Conservation (phyloP, 2,888 invertebrate species). For the Perdita meconis region DNA sequence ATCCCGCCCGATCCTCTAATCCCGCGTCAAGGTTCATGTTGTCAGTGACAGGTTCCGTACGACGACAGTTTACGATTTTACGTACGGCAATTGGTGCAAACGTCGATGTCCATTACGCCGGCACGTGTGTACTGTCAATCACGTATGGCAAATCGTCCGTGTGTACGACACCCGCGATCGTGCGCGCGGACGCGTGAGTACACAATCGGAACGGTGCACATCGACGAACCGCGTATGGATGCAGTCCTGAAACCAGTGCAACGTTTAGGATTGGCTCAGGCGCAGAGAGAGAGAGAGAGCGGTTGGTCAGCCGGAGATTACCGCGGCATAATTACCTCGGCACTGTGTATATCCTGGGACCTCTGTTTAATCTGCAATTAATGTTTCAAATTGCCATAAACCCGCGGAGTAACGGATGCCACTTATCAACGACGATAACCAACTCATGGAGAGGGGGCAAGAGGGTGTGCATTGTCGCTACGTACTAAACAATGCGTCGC, state of each 20-base stretch:
- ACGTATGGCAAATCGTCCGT: conserved; percentile 68
- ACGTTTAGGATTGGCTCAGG: conserved; percentile 74
- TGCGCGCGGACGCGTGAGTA: conserved; percentile 17
- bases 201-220: conserved; percentile 55
- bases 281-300: conserved; percentile 75
- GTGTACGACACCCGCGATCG: conserved; percentile 48
- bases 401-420: conserved; percentile 78
- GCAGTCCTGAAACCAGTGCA: conserved; percentile 71
- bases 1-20: conserved; percentile 39
- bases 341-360: conserved; percentile 71
- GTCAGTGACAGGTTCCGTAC: conserved; percentile 36
- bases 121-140: conserved; percentile 74
- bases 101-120: conserved; percentile 63
- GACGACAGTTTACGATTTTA: conserved; percentile 57
- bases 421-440: conserved; percentile 80
- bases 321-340: conserved; percentile 81
- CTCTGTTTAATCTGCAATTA: conserved; percentile 83
- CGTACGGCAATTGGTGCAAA: conserved; percentile 50
- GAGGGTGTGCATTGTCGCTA: conserved; percentile 46
- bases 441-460: no score
- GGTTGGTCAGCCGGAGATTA: conserved; percentile 82
- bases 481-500: conserved; percentile 40
- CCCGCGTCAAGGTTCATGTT: conserved; percentile 46
- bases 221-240: conserved; percentile 74
- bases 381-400: conserved; percentile 83